A percentile compares a stretch with the other conserved stretches of the same genome.
Conservation (phyloP, 2,888 invertebrate genomes). For the Drosophila fungiperda region DNA sequence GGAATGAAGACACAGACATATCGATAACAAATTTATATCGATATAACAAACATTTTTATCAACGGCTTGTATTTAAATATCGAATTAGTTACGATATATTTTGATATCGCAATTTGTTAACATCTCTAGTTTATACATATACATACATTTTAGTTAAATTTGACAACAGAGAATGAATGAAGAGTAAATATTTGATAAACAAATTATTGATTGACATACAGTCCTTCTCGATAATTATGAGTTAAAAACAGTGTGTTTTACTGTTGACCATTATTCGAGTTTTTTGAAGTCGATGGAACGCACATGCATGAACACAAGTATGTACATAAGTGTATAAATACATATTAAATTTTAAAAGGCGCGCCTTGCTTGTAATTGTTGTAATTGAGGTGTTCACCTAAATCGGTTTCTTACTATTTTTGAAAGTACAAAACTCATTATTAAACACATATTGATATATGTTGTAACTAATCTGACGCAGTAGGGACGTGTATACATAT, state of each 20-base stretch:
- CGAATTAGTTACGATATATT: not conserved
- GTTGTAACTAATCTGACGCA: not conserved
- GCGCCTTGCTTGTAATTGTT: constrained; percentile 1
- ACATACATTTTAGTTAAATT: constrained; percentile 4
- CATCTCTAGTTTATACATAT: constrained; percentile 1
- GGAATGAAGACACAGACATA: not conserved
- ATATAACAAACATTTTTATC: too few relatives aligned
- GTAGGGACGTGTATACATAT: not conserved
- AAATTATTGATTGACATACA: not conserved
- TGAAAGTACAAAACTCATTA: not conserved
- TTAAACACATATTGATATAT: not conserved
- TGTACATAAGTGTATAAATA: not conserved
- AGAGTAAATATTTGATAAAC: not conserved
- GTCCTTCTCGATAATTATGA: not conserved
- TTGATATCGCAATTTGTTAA: not conserved
- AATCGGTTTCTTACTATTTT: not conserved
- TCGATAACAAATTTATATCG: not conserved
- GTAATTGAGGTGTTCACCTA: not conserved
- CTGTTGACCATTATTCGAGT: not conserved
- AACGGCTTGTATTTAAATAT: not conserved
- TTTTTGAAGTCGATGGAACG: not conserved
- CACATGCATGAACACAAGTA: not conserved
- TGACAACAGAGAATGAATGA: not conserved
- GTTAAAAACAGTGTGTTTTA: not conserved
- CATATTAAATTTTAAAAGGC: constrained; percentile 3